Conservation (phyloP, 2,888 invertebrate species). For the Alsophila aescularia region DNA sequence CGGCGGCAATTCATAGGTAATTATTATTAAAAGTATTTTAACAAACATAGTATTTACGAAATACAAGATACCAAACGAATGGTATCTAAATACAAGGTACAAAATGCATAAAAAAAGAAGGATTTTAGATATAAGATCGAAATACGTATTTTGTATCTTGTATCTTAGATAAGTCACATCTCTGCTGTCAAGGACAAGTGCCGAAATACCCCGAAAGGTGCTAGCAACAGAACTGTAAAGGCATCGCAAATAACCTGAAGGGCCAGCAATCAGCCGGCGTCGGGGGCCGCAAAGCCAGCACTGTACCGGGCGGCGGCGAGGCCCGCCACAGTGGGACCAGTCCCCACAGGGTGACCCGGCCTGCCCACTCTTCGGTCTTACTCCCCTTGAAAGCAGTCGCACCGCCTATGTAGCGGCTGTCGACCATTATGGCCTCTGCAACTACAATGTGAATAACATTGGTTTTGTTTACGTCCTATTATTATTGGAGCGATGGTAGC, state of each 20-base stretch:
- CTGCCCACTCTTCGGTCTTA: constrained; percentile 65
- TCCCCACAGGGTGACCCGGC: constrained; percentile 70
- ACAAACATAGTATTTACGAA: too few species aligned
- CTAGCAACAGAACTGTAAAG: too few species aligned
- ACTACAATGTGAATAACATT: background rate
- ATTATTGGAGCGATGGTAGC: background rate
- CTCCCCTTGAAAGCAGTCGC: constrained; percentile 54
- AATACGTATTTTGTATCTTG: too few species aligned
- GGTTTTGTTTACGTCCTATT: background rate
- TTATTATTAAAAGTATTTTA: too few species aligned
- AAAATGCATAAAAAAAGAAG: too few species aligned
- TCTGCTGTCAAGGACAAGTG: too few species aligned
- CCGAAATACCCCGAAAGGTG: too few species aligned
- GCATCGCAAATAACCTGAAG: constrained; percentile 59
- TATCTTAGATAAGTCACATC: too few species aligned
- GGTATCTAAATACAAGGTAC: too few species aligned
- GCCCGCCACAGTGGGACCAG: constrained; percentile 70
- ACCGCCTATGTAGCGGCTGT: constrained; percentile 50
- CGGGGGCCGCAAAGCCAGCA: constrained; percentile 66
- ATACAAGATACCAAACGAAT: too few species aligned
- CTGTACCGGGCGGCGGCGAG: constrained; percentile 65
- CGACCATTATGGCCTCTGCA: constrained; percentile 12
- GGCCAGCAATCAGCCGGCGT: constrained; percentile 77
- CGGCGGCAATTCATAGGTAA: too few species aligned
- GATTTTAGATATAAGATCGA: too few species aligned